These are phyloP conservation scores for Oncorhynchus tshawytscha DNA, from an alignment of 2,113 vertebrate genomes.

Conservation along the genomic window DNA sequence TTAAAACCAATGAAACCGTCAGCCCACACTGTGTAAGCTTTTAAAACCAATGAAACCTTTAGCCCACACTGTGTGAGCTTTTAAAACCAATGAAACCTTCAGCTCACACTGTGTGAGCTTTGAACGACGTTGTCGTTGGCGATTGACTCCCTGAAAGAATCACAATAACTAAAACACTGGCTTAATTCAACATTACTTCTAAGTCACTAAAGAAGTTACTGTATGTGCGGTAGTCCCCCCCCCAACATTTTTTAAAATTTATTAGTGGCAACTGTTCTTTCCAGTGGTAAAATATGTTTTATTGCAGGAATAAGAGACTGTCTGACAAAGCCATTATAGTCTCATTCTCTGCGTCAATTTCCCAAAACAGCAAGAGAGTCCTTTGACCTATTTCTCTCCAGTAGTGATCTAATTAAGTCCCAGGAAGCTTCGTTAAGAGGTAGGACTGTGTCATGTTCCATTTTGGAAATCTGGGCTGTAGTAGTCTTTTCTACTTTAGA, in stretches of 20 bases:
- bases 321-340: background rate
- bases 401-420: constrained; percentile 22
- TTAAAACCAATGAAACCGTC: background rate
- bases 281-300: background rate
- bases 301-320: background rate
- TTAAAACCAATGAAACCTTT: background rate
- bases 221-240: background rate
- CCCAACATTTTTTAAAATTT: background rate
- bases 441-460: constrained; percentile 11
- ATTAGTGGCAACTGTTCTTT: background rate
- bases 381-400: constrained; percentile 23
- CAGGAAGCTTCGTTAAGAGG: background rate
- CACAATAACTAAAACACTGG: background rate
- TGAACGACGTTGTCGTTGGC: background rate
- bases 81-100: background rate
- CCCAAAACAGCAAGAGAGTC: constrained; percentile 15
- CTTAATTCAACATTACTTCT: background rate
- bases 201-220: background rate
- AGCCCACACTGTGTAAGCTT: background rate
- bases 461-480: constrained; percentile 18
- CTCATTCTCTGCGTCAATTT: constrained; percentile 4
- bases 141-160: background rate
- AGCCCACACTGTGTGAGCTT: background rate
- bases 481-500: background rate
- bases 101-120: background rate